These are phyloP conservation scores for Mellilla xanthometata DNA, from an alignment of 2,888 invertebrate genomes.

Conservation along the genomic window DNA sequence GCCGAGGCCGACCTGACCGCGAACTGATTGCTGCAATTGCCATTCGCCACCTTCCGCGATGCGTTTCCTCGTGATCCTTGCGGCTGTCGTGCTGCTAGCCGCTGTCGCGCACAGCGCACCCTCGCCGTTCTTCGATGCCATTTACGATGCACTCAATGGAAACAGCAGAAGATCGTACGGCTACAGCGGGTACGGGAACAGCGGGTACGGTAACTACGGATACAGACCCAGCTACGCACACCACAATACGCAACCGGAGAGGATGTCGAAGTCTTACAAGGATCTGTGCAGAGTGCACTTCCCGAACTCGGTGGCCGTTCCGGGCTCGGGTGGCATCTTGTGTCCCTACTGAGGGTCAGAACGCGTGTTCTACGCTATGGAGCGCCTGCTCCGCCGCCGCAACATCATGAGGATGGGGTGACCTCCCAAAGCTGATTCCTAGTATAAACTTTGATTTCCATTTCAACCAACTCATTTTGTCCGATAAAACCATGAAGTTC, in stretches of 20 bases:
- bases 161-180: slow-evolving; percentile 66
- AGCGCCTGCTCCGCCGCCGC: slow-evolving; percentile 74
- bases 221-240: slow-evolving; percentile 20
- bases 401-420: slow-evolving; percentile 79
- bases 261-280: slow-evolving; percentile 81
- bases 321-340: slow-evolving; percentile 82
- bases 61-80: slow-evolving; percentile 43
- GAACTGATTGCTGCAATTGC: slow-evolving; percentile 72
- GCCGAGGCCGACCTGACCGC: slow-evolving; percentile 68
- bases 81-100: slow-evolving; percentile 45
- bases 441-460: too few relatives aligned
- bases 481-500: too few relatives aligned
- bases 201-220: slow-evolving; percentile 44
- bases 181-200: slow-evolving; percentile 48
- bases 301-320: slow-evolving; percentile 77
- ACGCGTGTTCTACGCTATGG: slow-evolving; percentile 81
- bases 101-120: slow-evolving; percentile 45
- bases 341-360: slow-evolving; percentile 84
- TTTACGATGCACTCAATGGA: slow-evolving; percentile 71
- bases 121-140: slow-evolving; percentile 70
- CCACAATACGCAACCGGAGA: slow-evolving; percentile 2
- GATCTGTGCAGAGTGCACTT: slow-evolving; percentile 87
- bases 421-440: too few relatives aligned
- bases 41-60: slow-evolving; percentile 68
- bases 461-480: too few relatives aligned